Evolutionary conservation across 2,888 invertebrate genomes (phyloP), one percentile per base, ranked within the genome.

Genomic region (Anthoptus insignis): DNA sequence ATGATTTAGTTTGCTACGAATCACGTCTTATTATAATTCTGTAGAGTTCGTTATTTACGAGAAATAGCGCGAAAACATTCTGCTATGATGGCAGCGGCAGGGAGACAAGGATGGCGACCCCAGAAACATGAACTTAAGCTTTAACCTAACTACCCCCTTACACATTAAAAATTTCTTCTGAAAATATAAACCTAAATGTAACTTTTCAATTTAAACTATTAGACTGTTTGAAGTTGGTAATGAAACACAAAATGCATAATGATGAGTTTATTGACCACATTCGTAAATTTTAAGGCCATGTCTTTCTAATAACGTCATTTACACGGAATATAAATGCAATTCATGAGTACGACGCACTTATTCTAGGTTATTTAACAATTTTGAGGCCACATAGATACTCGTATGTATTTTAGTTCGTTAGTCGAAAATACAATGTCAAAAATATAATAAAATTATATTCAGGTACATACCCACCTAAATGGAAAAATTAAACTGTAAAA

Each of bases 381-480:
- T 63, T 50, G 63, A 63, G 63, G 63, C 63, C 56, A 63, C 63
- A 50, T 27, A 39, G 63, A 63, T 63, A n/a, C n/a, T n/a, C n/a
- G n/a, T n/a, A 63, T 63, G 63, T 56, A 42, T 19, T 19, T 63
- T 64, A 64, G 58, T 42, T 66, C 34, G 63, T 73, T 70, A 71
- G 61, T 57, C 11, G 64, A 68, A 53, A 66, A 66, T 61, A 60
- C 69, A 66, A 57, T 64, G 67, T 61, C 54, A 19, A 14, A 42
- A 42, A 42, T 45, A 11, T 59, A 59, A 19, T 9, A 39, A 19
- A 2, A 49, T 47, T 22, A 22, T 16, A 49, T 49, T 27, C 45
- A 49, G 24, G 27, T 49, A 49, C n/a, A n/a, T n/a, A n/a, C 47
- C 24, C n/a, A 47, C 24, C 21, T 37, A 37, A n/a, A 56, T 56